These are phyloP conservation scores for Novumbra hubbsi DNA, from an alignment of 2,797 vertebrate genomes.

Conservation along the genomic window DNA sequence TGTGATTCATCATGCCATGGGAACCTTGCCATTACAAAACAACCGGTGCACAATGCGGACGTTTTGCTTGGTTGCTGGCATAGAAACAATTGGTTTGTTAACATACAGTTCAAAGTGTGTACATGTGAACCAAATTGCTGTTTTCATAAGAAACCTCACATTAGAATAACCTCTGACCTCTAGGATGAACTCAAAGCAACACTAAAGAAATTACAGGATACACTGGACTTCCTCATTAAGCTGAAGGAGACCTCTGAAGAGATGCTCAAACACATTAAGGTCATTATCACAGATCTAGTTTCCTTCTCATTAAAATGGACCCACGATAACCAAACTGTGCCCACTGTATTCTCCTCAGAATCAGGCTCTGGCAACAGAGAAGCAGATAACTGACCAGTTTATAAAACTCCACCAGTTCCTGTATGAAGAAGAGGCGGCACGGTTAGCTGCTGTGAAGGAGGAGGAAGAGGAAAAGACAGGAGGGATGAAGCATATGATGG, in stretches of 20 bases:
- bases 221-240: constrained; percentile 42
- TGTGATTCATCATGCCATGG: too few species aligned
- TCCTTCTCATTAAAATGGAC: not conserved
- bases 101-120: not conserved
- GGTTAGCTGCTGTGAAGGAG: constrained; percentile 62
- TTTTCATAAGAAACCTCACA: not conserved
- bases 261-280: not conserved
- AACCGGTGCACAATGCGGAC: too few species aligned
- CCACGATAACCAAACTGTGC: constrained; percentile 5
- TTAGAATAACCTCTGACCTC: constrained; percentile 22
- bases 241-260: not conserved
- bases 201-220: constrained; percentile 58
- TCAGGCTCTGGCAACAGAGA: constrained; percentile 54
- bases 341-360: constrained; percentile 42
- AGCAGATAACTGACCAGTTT: constrained; percentile 66
- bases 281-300: not conserved
- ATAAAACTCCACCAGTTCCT: constrained; percentile 67
- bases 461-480: constrained; percentile 56
- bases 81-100: not conserved
- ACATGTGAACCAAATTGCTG: not conserved
- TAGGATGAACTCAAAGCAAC: constrained; percentile 64
- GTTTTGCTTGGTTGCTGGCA: not conserved
- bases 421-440: constrained; percentile 56
- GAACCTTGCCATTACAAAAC: too few species aligned
- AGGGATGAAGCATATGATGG: constrained; percentile 52